A percentile compares a stretch with the other conserved stretches of the same genome.
phyloP scores from a whole-genome alignment of 2,888 invertebrate genomes.

The Epistrophe eligans region DNA sequence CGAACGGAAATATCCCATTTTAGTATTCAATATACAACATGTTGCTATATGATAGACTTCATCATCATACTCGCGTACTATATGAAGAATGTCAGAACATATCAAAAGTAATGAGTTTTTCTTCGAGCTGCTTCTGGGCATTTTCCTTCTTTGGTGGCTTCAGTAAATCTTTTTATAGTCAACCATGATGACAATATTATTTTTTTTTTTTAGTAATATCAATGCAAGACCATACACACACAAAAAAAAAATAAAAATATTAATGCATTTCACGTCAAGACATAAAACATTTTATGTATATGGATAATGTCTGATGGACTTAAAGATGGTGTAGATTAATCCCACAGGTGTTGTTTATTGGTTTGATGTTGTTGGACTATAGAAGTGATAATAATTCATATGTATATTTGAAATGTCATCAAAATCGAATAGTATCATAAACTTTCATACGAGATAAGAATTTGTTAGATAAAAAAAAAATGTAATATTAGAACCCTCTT shows the following conservation, averaged over 20 bases:
- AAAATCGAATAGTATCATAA: constrained; percentile 70
- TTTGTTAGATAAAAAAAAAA: constrained; percentile 3
- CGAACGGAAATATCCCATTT: constrained; percentile 64
- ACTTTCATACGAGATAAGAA: constrained; percentile 51
- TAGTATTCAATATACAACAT: constrained; percentile 57
- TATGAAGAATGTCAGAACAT: constrained; percentile 44
- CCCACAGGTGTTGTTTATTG: constrained; percentile 66
- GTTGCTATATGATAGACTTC: constrained; percentile 14
- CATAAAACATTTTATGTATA: constrained; percentile 31
- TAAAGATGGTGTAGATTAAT: constrained; percentile 42
- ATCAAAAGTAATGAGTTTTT: constrained; percentile 66
- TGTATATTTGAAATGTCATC: constrained; percentile 59
- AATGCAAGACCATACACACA: constrained; percentile 15
- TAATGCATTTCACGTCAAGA: constrained; percentile 34
- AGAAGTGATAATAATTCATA: constrained; percentile 69
- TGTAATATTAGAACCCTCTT: too few species aligned
- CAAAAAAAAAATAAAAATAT: background rate
- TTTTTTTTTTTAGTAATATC: constrained; percentile 42
- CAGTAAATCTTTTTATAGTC: constrained; percentile 68
- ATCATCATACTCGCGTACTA: constrained; percentile 5
- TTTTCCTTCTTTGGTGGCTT: constrained; percentile 69
- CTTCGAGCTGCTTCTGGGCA: constrained; percentile 43
- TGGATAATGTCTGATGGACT: constrained; percentile 26
- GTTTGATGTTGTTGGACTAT: constrained; percentile 49
- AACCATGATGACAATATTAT: constrained; percentile 50